Conservation (phyloP, 2,797 vertebrate genomes). For the Vireo griseus region DNA sequence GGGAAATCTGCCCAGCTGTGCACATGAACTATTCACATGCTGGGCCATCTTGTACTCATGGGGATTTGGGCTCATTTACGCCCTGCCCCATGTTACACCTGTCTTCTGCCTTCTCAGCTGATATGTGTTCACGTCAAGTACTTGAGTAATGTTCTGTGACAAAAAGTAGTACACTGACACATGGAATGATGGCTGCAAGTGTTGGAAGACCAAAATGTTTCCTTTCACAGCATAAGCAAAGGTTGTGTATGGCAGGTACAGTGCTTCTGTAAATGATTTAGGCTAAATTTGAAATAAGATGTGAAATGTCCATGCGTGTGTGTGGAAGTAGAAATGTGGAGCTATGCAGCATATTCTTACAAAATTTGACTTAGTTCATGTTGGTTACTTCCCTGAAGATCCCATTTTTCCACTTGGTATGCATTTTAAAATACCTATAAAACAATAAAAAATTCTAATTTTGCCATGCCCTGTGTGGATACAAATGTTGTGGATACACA, state of each 20-base stretch:
- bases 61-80: not conserved
- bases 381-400: not conserved
- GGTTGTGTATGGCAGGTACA: not conserved
- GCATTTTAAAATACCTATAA: not conserved
- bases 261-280: not conserved
- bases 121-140: not conserved
- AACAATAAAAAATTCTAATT: not conserved
- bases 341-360: not conserved
- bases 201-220: not conserved
- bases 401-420: not conserved
- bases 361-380: not conserved
- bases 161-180: not conserved
- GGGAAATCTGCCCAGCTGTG: not conserved
- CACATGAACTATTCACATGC: not conserved
- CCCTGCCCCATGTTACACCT: not conserved
- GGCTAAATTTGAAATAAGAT: not conserved
- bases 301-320: not conserved
- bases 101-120: not conserved
- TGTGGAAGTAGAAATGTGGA: not conserved
- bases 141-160: not conserved
- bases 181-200: fast-evolving
- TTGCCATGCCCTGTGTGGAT: not conserved
- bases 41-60: fast-evolving
- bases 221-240: not conserved
- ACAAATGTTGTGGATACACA: not conserved